Evolutionary conservation across 2,888 invertebrate genomes (phyloP).

Genomic region (Balanococcus diminutus): DNA sequence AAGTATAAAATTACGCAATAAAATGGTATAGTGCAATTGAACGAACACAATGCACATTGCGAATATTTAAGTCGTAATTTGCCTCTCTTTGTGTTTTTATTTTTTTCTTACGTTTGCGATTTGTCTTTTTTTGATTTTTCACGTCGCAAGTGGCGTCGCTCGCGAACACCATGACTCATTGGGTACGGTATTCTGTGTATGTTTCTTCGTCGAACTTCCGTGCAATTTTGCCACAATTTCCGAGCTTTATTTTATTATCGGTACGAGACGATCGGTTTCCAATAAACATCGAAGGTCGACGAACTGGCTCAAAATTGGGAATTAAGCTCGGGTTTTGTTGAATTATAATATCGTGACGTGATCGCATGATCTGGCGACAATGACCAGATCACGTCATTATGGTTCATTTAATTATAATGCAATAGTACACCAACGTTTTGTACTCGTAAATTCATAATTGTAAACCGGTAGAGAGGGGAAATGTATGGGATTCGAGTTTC

Average conservation of each 20-base stretch:
- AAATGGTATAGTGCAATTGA: neutral
- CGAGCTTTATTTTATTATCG: neutral
- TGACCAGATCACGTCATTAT: neutral
- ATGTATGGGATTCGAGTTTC: no score
- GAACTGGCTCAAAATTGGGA: neutral
- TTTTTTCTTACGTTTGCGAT: neutral
- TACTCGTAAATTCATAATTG: no score
- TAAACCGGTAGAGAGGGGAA: no score
- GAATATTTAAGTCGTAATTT: slow-evolving; percentile 9
- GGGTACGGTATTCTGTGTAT: neutral
- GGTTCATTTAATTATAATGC: no score
- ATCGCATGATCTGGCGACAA: neutral
- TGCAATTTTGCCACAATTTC: neutral
- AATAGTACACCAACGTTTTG: no score
- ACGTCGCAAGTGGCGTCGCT: neutral
- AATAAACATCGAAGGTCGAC: neutral
- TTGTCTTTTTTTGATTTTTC: neutral
- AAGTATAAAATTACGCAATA: neutral
- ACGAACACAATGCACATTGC: slow-evolving; percentile 7
- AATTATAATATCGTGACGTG: neutral
- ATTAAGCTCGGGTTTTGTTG: neutral
- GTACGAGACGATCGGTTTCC: neutral
- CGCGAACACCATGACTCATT: neutral
- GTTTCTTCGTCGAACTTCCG: neutral
- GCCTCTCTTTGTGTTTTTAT: neutral